Conservation (phyloP, 2,888 invertebrate genomes). For the Catocala sponsa region DNA sequence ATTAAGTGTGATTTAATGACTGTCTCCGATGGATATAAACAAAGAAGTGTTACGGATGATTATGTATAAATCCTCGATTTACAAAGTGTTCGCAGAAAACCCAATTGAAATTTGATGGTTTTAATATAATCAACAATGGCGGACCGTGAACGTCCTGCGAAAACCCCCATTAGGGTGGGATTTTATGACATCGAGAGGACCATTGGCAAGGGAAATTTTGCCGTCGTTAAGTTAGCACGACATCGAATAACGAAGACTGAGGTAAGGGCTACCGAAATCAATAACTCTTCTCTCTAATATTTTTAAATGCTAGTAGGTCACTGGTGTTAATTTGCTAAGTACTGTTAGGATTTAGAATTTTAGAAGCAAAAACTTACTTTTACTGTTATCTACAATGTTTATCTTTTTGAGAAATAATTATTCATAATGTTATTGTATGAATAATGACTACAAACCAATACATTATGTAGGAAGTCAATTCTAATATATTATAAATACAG, state of each 20-base stretch:
- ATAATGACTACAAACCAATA: too few species aligned
- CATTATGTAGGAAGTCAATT: too few species aligned
- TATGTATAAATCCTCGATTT: conserved; percentile 56
- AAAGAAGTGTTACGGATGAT: conserved; percentile 63
- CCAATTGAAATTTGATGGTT: conserved; percentile 68
- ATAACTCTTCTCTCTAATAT: conserved; percentile 15
- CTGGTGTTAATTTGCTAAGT: neutral
- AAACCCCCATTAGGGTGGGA: conserved; percentile 95
- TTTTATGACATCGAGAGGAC: conserved; percentile 99
- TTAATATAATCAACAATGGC: conserved; percentile 82
- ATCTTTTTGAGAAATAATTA: too few species aligned
- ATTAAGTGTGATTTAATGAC: conserved; percentile 37
- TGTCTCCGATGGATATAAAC: conserved; percentile 61
- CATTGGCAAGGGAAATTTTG: conserved; percentile 99
- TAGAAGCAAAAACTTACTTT: too few species aligned
- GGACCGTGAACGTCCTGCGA: conserved; percentile 87
- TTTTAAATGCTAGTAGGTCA: neutral
- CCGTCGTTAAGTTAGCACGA: conserved; percentile 98
- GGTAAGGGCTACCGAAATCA: conserved; percentile 88
- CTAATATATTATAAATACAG: too few species aligned
- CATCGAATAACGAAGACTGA: conserved; percentile 99
- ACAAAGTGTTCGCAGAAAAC: conserved; percentile 63
- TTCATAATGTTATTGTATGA: too few species aligned
- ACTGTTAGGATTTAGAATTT: too few species aligned
- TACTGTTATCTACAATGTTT: too few species aligned